These are phyloP conservation scores for Mechanitis mazaeus DNA, from an alignment of 2,888 invertebrate species.

Conservation along the genomic window DNA sequence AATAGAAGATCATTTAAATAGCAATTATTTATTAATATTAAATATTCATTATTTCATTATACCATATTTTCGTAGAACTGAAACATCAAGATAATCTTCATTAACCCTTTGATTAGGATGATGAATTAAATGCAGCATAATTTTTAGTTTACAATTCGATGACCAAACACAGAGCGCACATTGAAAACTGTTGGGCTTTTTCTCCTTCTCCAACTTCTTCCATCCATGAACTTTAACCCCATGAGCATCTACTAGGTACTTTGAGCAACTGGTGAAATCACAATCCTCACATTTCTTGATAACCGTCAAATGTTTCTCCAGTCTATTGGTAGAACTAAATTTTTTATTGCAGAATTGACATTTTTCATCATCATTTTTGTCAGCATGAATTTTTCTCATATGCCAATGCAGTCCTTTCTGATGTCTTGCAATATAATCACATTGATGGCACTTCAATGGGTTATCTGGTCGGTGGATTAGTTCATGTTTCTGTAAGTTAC, in stretches of 20 bases:
- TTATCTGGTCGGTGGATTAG: slow-evolving; percentile 51
- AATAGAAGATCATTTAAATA: no score
- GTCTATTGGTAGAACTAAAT: slow-evolving; percentile 20
- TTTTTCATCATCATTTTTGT: slow-evolving; percentile 8
- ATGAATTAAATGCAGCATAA: slow-evolving; percentile 60
- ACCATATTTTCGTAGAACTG: slow-evolving; percentile 35
- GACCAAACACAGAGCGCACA: slow-evolving; percentile 51
- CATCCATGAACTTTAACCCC: slow-evolving; percentile 22
- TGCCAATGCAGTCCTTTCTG: slow-evolving; percentile 39
- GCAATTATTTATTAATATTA: no score
- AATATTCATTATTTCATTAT: slow-evolving; percentile 30
- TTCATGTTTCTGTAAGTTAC: slow-evolving; percentile 60
- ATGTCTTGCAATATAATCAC: slow-evolving; percentile 49
- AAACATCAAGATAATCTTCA: slow-evolving; percentile 42
- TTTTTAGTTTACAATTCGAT: slow-evolving; percentile 38
- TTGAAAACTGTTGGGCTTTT: slow-evolving; percentile 34
- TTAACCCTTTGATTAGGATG: slow-evolving; percentile 53
- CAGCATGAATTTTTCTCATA: slow-evolving; percentile 24
- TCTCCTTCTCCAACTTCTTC: slow-evolving; percentile 15
- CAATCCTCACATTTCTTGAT: slow-evolving; percentile 34
- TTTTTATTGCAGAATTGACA: slow-evolving; percentile 23
- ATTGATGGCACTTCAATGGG: slow-evolving; percentile 46
- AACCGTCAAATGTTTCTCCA: slow-evolving; percentile 17
- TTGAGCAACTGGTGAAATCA: slow-evolving; percentile 28
- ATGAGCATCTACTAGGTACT: slow-evolving; percentile 29